These are phyloP conservation scores for Linurgus olivaceus DNA, from an alignment of 2,797 vertebrate genomes.

Conservation along the genomic window DNA sequence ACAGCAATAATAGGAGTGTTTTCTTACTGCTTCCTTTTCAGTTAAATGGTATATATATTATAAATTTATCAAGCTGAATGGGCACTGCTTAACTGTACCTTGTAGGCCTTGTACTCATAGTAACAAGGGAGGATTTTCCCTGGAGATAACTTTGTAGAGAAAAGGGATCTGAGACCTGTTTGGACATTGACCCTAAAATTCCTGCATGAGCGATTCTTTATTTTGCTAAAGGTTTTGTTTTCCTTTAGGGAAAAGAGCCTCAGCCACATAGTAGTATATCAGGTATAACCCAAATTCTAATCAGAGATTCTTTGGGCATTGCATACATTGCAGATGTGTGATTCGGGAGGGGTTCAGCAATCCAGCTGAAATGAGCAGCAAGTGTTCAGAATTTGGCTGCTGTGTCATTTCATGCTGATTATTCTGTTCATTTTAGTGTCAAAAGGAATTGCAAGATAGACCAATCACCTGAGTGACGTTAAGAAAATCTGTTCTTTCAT, in stretches of 20 bases:
- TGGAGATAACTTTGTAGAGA: neutral
- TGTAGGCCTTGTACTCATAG: neutral
- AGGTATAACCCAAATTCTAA: neutral
- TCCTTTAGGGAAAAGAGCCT: rapidly evolving
- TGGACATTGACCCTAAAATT: neutral
- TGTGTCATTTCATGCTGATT: neutral
- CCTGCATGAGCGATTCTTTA: neutral
- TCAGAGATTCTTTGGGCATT: neutral
- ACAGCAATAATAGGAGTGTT: neutral
- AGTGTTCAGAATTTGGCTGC: neutral
- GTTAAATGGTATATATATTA: neutral
- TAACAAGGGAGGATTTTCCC: neutral
- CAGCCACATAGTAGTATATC: neutral
- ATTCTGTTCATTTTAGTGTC: neutral
- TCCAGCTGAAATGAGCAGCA: neutral
- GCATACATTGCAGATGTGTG: neutral
- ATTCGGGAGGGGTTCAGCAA: neutral
- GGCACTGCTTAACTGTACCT: neutral
- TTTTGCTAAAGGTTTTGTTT: neutral
- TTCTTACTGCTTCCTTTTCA: neutral
- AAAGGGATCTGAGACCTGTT: neutral
- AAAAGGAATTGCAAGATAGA: neutral
- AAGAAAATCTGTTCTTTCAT: neutral
- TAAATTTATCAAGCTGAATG: neutral
- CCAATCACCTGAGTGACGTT: neutral